These are phyloP conservation scores for Antedon mediterranea DNA, from an alignment of 53 echinoderm and acorn worm species.

Conservation along the genomic window DNA sequence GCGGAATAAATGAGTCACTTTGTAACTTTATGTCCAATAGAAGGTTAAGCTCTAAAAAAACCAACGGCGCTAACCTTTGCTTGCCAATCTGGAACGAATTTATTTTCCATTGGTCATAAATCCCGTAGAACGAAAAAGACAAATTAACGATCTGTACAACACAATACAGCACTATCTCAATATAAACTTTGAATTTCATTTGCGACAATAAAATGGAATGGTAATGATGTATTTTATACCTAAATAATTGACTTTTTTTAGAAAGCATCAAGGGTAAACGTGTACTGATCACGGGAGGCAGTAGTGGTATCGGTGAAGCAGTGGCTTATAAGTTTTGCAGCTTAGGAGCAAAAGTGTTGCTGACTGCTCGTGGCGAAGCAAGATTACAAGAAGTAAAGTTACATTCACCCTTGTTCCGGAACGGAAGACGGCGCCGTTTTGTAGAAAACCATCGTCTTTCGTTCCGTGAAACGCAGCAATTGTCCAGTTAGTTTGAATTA, in stretches of 20 bases:
- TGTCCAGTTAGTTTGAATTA: no score
- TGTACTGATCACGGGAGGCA: constrained; percentile 77
- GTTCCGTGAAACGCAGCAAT: no score
- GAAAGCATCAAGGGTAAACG: constrained; percentile 62
- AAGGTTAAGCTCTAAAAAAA: neutral
- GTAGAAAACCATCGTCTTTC: no score
- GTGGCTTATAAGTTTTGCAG: constrained; percentile 68
- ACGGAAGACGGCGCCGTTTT: no score
- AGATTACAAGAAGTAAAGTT: constrained; percentile 47
- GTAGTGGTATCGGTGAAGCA: constrained; percentile 82
- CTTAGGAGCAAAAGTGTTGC: constrained; percentile 64
- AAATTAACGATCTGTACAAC: neutral
- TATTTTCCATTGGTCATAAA: neutral
- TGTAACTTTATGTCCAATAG: neutral
- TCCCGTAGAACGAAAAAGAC: neutral
- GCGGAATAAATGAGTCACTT: no score
- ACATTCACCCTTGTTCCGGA: no score
- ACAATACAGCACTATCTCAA: no score
- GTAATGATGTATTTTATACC: neutral
- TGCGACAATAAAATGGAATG: no score
- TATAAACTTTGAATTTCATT: no score
- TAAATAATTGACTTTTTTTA: constrained; percentile 3
- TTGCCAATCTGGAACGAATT: neutral
- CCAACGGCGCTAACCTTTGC: neutral
- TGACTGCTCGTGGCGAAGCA: constrained; percentile 59